Evolutionary conservation across 2,888 invertebrate species (phyloP).

Genomic region (Empis stercorea): DNA sequence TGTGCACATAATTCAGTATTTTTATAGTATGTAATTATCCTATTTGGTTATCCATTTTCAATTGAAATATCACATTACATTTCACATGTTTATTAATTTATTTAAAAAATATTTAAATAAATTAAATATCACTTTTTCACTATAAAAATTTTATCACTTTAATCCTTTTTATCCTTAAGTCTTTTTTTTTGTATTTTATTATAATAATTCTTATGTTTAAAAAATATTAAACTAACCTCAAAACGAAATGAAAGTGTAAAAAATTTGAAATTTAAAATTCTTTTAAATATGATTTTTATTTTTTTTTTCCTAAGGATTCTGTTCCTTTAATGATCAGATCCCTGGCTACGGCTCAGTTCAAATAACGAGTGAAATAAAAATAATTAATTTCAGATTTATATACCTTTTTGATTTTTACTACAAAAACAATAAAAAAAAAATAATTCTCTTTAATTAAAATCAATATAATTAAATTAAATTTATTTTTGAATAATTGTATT

Average conservation of each 20-base stretch:
- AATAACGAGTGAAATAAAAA: slow-evolving; percentile 8
- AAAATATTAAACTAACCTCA: neutral
- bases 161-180: neutral
- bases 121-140: no score
- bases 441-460: neutral
- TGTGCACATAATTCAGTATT: no score
- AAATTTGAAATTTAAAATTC: neutral
- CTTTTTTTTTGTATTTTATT: no score
- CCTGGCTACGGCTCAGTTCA: slow-evolving; percentile 7
- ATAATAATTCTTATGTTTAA: no score
- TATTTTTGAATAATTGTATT: no score
- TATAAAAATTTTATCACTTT: no score
- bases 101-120: no score
- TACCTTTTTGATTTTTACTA: neutral
- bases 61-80: no score
- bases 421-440: neutral
- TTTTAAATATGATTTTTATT: neutral
- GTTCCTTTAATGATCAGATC: neutral
- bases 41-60: no score
- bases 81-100: no score
- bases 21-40: no score
- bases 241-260: neutral
- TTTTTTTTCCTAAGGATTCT: neutral
- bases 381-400: neutral
- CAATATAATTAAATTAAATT: no score